A percentile compares a stretch with the other conserved stretches of the same genome.
These are phyloP conservation scores for Morpho deidamia DNA, from an alignment of 2,888 invertebrate genomes.

Conservation along the genomic window DNA sequence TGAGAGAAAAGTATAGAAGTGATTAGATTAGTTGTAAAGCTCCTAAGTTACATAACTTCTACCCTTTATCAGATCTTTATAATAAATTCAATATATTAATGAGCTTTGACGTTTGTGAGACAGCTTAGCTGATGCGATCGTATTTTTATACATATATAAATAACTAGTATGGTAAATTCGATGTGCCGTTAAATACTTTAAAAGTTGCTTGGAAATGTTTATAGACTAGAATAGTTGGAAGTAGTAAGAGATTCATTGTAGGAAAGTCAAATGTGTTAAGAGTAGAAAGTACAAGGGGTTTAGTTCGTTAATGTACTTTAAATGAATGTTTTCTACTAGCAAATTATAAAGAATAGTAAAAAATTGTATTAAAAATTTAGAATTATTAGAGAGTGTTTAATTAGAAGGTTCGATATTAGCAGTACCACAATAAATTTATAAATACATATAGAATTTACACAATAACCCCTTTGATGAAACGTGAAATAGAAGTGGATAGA, in stretches of 20 bases:
- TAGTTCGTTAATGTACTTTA: not conserved
- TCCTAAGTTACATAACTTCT: slow-evolving; percentile 21
- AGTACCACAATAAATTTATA: not conserved
- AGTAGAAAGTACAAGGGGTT: not conserved
- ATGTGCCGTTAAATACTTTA: slow-evolving; percentile 19
- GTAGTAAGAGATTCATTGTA: not conserved
- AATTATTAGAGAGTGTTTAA: too few relatives aligned
- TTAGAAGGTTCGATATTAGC: too few relatives aligned
- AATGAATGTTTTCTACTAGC: not conserved
- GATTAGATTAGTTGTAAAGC: slow-evolving; percentile 23
- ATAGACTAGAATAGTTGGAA: slow-evolving; percentile 10
- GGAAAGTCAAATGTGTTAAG: too few relatives aligned
- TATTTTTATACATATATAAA: slow-evolving; percentile 5
- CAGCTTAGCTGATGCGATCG: slow-evolving; percentile 7
- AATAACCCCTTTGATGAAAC: not conserved
- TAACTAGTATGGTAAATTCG: slow-evolving; percentile 22
- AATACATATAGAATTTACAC: not conserved
- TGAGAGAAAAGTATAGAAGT: slow-evolving; percentile 17
- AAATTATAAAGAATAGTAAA: not conserved
- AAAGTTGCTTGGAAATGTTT: slow-evolving; percentile 8
- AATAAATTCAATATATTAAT: slow-evolving; percentile 17
- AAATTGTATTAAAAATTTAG: not conserved
- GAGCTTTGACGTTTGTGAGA: slow-evolving; percentile 5
- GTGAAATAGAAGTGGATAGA: not conserved
- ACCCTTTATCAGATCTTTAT: slow-evolving; percentile 20